phyloP scores from a whole-genome alignment of 2,113 vertebrate species.

The Microcebus griseorufus region DNA sequence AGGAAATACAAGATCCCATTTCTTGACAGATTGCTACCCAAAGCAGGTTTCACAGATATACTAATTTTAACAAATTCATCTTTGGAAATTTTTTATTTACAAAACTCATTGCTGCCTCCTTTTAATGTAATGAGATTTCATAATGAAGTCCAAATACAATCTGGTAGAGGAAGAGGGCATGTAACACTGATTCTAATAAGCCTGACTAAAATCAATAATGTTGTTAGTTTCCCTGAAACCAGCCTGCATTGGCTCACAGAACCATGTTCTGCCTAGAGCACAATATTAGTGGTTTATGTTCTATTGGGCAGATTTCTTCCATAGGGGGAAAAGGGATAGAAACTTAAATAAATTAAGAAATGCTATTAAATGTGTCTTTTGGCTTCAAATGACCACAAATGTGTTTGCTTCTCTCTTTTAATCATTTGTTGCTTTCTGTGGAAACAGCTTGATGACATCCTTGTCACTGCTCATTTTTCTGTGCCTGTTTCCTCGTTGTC shows the following conservation, averaged over 20 bases:
- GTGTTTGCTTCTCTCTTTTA: constrained; percentile 28
- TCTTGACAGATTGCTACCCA: constrained; percentile 73
- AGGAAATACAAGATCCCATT: constrained; percentile 48
- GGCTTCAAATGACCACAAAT: constrained; percentile 1
- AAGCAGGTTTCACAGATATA: constrained; percentile 72
- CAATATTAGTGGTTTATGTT: constrained; percentile 76
- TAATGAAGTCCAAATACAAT: constrained; percentile 85
- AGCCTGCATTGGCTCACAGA: constrained; percentile 75
- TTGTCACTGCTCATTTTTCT: neutral
- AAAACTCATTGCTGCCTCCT: constrained; percentile 83
- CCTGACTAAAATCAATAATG: constrained; percentile 86
- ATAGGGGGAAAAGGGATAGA: constrained; percentile 42
- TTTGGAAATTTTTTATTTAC: constrained; percentile 82
- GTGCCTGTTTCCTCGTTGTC: neutral
- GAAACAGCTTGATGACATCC: neutral
- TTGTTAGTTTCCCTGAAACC: constrained; percentile 83
- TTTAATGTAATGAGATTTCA: constrained; percentile 85
- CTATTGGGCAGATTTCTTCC: constrained; percentile 56
- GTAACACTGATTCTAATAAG: constrained; percentile 85
- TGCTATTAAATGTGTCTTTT: neutral
- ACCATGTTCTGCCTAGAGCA: constrained; percentile 79
- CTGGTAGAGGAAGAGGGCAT: constrained; percentile 81
- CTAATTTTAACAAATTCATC: constrained; percentile 80
- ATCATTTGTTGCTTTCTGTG: neutral
- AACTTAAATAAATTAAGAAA: constrained; percentile 61